Percentiles rank a stretch among this genome's conserved stretches.
Evolutionary conservation across 30 jellyfish, hydroid and myxozoan species (phyloP).

Genomic region (Catostylus mosaicus): DNA sequence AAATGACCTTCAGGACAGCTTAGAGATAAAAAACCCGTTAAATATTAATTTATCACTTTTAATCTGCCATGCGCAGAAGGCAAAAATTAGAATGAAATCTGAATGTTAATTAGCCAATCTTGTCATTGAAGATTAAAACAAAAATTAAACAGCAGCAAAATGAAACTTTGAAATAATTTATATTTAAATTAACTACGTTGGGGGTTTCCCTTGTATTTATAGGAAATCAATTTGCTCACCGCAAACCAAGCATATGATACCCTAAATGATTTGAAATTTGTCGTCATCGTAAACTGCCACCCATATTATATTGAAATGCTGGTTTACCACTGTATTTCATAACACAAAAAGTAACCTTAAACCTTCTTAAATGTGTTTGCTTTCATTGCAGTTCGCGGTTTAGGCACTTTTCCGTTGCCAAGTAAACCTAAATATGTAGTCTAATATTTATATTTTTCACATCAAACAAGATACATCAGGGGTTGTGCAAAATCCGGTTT

Average conservation of each 20-base stretch:
- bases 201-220: conserved; percentile 12
- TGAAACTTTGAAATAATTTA: too few species aligned
- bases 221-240: too few species aligned
- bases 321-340: not conserved
- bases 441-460: too few species aligned
- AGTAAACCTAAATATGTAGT: too few species aligned
- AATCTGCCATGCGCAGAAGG: conserved; percentile 50
- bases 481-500: too few species aligned
- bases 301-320: not conserved
- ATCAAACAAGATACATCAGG: too few species aligned
- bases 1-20: conserved; percentile 52
- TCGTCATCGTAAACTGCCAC: not conserved
- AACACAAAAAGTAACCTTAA: not conserved
- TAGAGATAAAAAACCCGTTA: conserved; percentile 43
- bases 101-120: not conserved
- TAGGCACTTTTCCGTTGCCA: too few species aligned
- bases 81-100: conserved; percentile 8
- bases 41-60: conserved; percentile 46
- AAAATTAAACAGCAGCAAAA: not conserved
- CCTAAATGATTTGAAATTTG: not conserved
- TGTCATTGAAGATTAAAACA: not conserved
- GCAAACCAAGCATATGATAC: not conserved
- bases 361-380: too few species aligned
- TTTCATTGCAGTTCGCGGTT: too few species aligned
- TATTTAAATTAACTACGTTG: not conserved